These are phyloP conservation scores for Margaritifera margaritifera DNA, from an alignment of 2,888 invertebrate genomes.

Conservation along the genomic window DNA sequence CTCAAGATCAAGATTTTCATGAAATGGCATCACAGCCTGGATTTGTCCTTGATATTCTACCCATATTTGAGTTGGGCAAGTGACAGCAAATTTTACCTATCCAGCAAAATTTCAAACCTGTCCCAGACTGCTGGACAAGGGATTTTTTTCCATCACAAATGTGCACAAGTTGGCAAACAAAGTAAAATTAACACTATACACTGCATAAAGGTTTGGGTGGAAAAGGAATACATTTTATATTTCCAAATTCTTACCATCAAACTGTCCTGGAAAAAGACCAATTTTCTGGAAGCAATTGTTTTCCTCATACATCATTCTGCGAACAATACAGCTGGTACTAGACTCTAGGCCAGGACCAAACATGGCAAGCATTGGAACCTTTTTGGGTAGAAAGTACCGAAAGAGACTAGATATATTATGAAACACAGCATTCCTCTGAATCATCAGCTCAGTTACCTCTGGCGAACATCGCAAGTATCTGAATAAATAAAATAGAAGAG, in stretches of 20 bases:
- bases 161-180: too few species aligned
- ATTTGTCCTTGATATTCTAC: too few species aligned
- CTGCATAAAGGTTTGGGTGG: too few species aligned
- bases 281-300: conserved; percentile 40
- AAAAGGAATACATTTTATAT: too few species aligned
- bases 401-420: conserved; percentile 56
- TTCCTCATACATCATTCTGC: conserved; percentile 52
- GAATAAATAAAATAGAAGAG: conserved; percentile 16
- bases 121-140: too few species aligned
- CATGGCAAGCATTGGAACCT: conserved; percentile 61
- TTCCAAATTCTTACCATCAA: conserved; percentile 52
- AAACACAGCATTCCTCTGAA: conserved; percentile 50
- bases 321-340: conserved; percentile 54
- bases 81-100: too few species aligned
- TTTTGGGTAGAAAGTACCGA: conserved; percentile 60
- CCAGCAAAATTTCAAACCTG: too few species aligned
- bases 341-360: conserved; percentile 66
- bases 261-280: conserved; percentile 63
- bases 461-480: conserved; percentile 65
- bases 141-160: too few species aligned
- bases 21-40: too few species aligned
- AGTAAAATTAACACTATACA: too few species aligned
- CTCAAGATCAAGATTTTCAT: too few species aligned
- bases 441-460: conserved; percentile 45
- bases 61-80: too few species aligned